Conservation (phyloP, 2,888 invertebrate genomes). For the Chymomyza amoena region DNA sequence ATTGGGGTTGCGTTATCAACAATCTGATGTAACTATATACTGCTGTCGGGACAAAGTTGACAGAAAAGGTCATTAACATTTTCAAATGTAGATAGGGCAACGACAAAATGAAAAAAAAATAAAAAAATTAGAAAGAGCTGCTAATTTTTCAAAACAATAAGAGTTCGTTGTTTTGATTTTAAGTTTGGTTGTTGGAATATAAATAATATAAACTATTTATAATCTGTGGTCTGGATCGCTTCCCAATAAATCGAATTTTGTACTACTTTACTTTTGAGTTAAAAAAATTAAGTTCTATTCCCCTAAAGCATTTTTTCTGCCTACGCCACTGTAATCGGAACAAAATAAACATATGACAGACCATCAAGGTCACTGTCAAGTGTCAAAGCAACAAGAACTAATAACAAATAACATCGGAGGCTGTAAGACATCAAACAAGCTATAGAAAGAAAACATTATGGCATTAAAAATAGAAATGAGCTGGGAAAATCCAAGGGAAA, state of each 20-base stretch:
- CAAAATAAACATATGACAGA: slow-evolving; percentile 15
- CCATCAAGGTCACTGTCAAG: slow-evolving; percentile 63
- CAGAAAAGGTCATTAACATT: background rate
- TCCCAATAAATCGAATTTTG: too few species aligned
- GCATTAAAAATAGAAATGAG: slow-evolving; percentile 39
- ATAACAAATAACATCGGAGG: background rate
- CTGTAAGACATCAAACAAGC: background rate
- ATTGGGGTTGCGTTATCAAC: background rate
- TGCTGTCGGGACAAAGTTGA: background rate
- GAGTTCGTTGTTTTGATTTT: too few species aligned
- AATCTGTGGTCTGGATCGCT: too few species aligned
- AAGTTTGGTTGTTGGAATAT: too few species aligned
- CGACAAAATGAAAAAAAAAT: background rate
- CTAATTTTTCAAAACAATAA: too few species aligned
- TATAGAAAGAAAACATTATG: background rate
- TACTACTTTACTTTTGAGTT: too few species aligned
- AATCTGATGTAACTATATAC: background rate
- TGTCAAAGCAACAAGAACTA: background rate
- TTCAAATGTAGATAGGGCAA: background rate
- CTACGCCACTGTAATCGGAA: background rate
- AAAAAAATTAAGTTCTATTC: too few species aligned
- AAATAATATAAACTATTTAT: too few species aligned
- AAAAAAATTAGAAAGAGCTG: background rate
- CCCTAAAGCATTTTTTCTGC: too few species aligned
- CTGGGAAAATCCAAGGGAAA: slow-evolving; percentile 30